Conservation (phyloP, 2,797 vertebrate species). For the Ptychadena robeensis region DNA sequence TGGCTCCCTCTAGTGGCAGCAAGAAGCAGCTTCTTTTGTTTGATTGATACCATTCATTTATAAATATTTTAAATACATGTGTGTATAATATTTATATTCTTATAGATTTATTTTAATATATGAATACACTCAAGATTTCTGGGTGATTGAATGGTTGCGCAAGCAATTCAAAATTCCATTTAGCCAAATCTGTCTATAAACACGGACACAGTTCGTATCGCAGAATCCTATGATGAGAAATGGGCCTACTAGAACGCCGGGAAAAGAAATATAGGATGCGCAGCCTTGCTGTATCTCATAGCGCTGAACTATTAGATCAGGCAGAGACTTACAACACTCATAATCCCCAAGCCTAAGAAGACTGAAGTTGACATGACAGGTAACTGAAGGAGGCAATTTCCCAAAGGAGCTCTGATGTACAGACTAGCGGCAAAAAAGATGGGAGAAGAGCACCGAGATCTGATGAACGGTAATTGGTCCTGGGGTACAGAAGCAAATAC, state of each 20-base stretch:
- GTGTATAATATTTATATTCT: no score
- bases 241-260: background rate
- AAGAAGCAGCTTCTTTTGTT: no score
- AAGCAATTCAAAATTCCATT: no score
- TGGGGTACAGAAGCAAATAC: constrained; percentile 31
- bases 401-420: constrained; percentile 43
- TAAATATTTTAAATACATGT: no score
- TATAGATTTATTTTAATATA: no score
- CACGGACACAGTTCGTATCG: background rate
- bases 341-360: constrained; percentile 47
- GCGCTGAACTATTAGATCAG: constrained; percentile 49
- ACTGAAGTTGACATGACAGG: constrained; percentile 52
- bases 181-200: background rate
- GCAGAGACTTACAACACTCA: constrained; percentile 50
- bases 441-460: constrained; percentile 41
- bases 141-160: no score
- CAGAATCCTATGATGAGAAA: background rate
- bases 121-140: no score
- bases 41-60: no score
- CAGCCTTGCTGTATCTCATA: constrained; percentile 8
- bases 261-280: constrained; percentile 18
- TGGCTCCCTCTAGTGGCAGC: no score
- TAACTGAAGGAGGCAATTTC: constrained; percentile 44
- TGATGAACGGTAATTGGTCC: constrained; percentile 42
- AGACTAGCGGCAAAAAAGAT: constrained; percentile 40